Base-by-base conservation (phyloP, 2,797 vertebrate species). In the Hafferia zeledoni region DNA sequence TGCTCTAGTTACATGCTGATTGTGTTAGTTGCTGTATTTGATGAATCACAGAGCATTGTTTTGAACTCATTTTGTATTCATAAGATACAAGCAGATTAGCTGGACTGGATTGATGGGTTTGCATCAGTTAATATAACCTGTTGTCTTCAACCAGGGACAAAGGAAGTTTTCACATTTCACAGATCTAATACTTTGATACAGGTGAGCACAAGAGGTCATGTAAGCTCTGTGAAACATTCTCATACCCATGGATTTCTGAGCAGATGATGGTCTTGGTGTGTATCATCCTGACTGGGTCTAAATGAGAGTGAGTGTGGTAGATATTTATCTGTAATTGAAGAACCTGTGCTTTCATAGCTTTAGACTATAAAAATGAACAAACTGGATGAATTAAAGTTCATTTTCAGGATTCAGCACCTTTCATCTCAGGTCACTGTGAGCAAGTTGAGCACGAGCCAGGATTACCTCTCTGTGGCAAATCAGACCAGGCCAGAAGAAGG, bases 401-500 rank as follows among this genome's bases (percentile, higher is more conserved):
- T 61, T 89, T 91, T 71, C 61, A 52, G 47, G 89, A 75, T 27
- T 12, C 50, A 55, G 52, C 46, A 41, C 60, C 31, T 83, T 92
- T 87, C 39, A 50, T 83, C 74, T 82, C n/a, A 0, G 78, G 81
- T 89, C 74, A 16, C 37, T 44, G 11, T 56, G 83, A 76, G 82
- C 64, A 56, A 89, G 79, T 85, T 83, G 46, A 7, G 43, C n/a
- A 4, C 18, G 65, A 33, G 43, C 56, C 55, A 17, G 87, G 50
- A 60, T 92, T 83, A 47, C 43, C 5, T 2, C 85, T 84, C 75
- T 87, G 37, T 27, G 49, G 53, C 72, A 94, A 96, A 96, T 95
- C 90, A 94, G 89, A 65, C 91, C 89, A 41, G 84, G 2, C 22
- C 88, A 70, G 74, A 87, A 49, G 69, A 4, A 27, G 76, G 74